Evolutionary conservation across 2,888 invertebrate genomes (phyloP).

Genomic region (Hoplodrina blanda): DNA sequence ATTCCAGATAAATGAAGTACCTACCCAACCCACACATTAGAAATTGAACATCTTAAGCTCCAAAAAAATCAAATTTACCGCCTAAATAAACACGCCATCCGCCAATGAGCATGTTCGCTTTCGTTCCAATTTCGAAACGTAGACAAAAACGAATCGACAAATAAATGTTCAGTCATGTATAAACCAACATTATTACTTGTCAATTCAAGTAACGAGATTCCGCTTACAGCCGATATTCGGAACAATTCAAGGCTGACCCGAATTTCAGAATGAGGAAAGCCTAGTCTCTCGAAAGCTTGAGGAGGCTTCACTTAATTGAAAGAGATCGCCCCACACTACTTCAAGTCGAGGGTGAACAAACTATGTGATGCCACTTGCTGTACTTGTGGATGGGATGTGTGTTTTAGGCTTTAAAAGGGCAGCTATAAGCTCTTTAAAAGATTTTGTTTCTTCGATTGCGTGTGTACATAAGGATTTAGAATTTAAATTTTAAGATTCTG

Average conservation of each 20-base stretch:
- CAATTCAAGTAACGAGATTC: constrained; percentile 67
- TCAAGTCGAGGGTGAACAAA: constrained; percentile 76
- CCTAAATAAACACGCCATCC: constrained; percentile 47
- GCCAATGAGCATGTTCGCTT: constrained; percentile 50
- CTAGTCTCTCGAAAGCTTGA: constrained; percentile 69
- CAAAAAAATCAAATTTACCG: constrained; percentile 36
- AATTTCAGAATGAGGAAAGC: constrained; percentile 70
- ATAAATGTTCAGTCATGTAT: constrained; percentile 60
- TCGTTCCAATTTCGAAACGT: constrained; percentile 43
- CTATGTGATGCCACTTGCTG: constrained; percentile 71
- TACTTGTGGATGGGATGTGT: constrained; percentile 40
- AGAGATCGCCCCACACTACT: constrained; percentile 82
- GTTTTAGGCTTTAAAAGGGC: constrained; percentile 47
- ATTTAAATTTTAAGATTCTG: too few species aligned
- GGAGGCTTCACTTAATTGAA: constrained; percentile 86
- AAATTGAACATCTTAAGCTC: constrained; percentile 34
- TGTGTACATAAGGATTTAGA: neutral
- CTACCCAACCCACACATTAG: neutral
- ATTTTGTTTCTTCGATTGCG: constrained; percentile 12
- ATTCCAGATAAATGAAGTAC: neutral
- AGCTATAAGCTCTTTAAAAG: constrained; percentile 11
- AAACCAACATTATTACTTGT: constrained; percentile 65
- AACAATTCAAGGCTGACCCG: constrained; percentile 72
- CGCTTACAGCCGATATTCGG: constrained; percentile 64
- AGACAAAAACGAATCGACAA: constrained; percentile 60